These are phyloP conservation scores for Drosophila lini DNA, from an alignment of 1,140 invertebrate genomes.

Conservation along the genomic window DNA sequence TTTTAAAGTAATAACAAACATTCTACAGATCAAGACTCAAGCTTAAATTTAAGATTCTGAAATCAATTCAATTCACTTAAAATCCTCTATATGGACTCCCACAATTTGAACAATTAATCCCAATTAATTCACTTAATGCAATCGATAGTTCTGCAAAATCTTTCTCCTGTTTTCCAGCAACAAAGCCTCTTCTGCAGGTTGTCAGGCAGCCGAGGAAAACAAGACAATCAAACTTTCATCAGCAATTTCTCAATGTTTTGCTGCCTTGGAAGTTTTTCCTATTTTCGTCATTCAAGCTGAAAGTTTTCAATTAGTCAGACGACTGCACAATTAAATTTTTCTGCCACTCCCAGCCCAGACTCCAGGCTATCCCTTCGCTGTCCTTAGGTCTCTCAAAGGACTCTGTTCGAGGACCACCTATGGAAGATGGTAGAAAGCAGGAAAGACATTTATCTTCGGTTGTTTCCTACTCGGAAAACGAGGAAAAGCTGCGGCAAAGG, in stretches of 20 bases:
- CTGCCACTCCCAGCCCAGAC: constrained; percentile 11
- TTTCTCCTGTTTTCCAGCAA: constrained; percentile 7
- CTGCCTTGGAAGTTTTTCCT: constrained; percentile 45
- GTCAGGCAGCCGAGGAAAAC: constrained; percentile 19
- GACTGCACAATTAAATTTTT: constrained; percentile 77
- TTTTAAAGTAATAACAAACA: no score
- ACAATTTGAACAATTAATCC: constrained; percentile 23
- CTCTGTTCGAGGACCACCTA: constrained; percentile 24
- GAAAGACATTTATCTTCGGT: constrained; percentile 69
- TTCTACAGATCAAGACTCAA: no score
- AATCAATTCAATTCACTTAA: neutral
- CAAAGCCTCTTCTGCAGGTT: constrained; percentile 16
- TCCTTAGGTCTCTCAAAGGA: constrained; percentile 24
- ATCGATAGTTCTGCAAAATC: constrained; percentile 36
- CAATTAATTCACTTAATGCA: constrained; percentile 23
- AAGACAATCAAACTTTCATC: constrained; percentile 56
- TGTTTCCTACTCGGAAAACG: constrained; percentile 27
- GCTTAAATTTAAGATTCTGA: no score
- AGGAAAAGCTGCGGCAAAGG: constrained; percentile 23
- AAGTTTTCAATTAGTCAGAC: constrained; percentile 79
- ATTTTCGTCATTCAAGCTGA: constrained; percentile 62
- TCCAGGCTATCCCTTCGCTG: constrained; percentile 8
- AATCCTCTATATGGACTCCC: neutral
- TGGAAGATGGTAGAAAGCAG: constrained; percentile 7
- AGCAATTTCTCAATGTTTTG: constrained; percentile 37